A percentile compares a stretch with the other conserved stretches of the same genome.
phyloP scores from a whole-genome alignment of 2,797 vertebrate species.

The Cyclura pinguis region DNA sequence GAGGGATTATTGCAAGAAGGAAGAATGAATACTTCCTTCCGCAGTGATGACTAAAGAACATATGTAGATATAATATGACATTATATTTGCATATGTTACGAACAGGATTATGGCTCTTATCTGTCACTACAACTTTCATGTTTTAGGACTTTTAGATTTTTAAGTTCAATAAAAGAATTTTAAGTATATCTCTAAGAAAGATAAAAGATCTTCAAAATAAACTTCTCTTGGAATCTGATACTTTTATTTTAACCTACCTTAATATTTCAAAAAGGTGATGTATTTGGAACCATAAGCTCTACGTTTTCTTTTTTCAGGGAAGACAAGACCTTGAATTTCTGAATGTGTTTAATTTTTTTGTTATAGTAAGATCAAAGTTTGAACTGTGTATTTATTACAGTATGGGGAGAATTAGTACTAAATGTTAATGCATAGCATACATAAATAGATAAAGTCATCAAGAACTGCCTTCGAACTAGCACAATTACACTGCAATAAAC shows the following conservation, averaged over 20 bases:
- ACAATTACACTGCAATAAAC: background rate
- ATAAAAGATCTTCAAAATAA: background rate
- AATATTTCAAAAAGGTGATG: background rate
- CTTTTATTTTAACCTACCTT: too few relatives aligned
- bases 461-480: background rate
- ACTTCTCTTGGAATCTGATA: background rate
- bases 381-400: background rate
- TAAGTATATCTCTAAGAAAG: background rate
- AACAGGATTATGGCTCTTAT: too few relatives aligned
- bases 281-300: background rate
- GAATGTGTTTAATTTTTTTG: background rate
- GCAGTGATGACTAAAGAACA: too few relatives aligned
- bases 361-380: conserved; percentile 2
- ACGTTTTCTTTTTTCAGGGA: background rate
- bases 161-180: background rate
- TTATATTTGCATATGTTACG: too few relatives aligned
- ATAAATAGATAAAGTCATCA: conserved; percentile 4
- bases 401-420: background rate
- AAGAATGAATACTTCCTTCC: too few relatives aligned
- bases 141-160: background rate
- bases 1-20: too few relatives aligned
- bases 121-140: too few relatives aligned
- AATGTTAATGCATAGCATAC: conserved; percentile 12
- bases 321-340: background rate
- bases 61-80: too few relatives aligned